Conservation (phyloP, 2,113 vertebrate genomes). For the Gila orcuttii region DNA sequence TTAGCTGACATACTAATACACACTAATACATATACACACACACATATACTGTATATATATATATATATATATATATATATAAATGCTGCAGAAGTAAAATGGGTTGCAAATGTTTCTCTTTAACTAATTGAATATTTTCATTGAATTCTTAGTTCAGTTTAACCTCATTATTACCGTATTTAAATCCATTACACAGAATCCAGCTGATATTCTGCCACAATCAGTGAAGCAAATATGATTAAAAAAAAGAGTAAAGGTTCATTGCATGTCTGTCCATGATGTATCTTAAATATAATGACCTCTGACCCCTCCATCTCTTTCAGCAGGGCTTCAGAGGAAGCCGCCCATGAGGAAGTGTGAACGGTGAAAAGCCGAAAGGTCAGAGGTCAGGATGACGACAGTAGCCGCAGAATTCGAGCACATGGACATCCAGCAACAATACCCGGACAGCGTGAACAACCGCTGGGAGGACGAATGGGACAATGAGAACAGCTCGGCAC, state of each 20-base stretch:
- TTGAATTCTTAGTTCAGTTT: background rate
- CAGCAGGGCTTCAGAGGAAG: conserved; percentile 75
- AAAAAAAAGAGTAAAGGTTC: background rate
- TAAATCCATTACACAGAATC: background rate
- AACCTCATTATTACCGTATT: background rate
- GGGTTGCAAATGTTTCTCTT: background rate
- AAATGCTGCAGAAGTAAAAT: too few relatives aligned
- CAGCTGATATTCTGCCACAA: background rate
- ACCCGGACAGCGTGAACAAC: conserved; percentile 92
- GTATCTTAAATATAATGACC: background rate
- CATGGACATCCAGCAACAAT: conserved; percentile 95
- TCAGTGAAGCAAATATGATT: background rate
- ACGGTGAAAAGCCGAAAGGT: conserved; percentile 68
- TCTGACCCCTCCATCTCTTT: conserved; percentile 46
- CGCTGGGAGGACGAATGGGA: conserved; percentile 97
- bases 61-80: too few relatives aligned
- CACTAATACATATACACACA: too few relatives aligned
- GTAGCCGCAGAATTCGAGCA: conserved; percentile 91
- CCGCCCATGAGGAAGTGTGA: conserved; percentile 80
- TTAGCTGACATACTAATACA: too few relatives aligned
- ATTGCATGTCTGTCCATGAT: background rate
- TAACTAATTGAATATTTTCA: background rate
- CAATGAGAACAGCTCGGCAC: conserved; percentile 96
- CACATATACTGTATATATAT: too few relatives aligned
- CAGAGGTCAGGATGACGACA: conserved; percentile 86